A percentile compares a stretch with the other conserved stretches of the same genome.
These are phyloP conservation scores for Pionites leucogaster DNA, from an alignment of 2,113 vertebrate species.

Conservation along the genomic window DNA sequence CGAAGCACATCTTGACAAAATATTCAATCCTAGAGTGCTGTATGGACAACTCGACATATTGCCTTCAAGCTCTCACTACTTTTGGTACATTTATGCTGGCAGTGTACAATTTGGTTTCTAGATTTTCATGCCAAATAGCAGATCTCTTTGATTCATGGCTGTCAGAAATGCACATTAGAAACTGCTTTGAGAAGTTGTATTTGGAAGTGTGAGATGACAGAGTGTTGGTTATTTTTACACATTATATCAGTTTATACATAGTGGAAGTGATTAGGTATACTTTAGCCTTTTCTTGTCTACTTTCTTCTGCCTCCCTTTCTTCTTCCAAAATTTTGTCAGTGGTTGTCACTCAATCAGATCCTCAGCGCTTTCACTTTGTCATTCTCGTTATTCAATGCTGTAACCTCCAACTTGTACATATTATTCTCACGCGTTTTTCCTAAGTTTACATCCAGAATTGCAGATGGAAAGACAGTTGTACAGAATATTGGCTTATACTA, in stretches of 20 bases:
- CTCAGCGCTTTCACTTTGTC: background rate
- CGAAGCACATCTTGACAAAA: constrained; percentile 3
- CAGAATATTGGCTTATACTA: background rate
- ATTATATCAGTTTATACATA: background rate
- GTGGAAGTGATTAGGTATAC: constrained; percentile 28
- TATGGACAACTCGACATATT: constrained; percentile 26
- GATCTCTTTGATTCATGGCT: constrained; percentile 31
- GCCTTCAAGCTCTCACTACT: background rate
- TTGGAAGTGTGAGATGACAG: constrained; percentile 38
- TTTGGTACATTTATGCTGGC: constrained; percentile 35
- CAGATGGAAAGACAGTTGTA: background rate
- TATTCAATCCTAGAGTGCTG: background rate
- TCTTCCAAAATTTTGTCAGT: constrained; percentile 43
- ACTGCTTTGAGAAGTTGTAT: background rate
- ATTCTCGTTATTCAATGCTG: background rate
- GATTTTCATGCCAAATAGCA: constrained; percentile 48
- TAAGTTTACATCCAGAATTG: background rate
- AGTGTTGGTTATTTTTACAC: constrained; percentile 37
- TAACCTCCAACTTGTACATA: background rate
- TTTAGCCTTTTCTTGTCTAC: background rate
- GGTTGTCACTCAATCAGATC: constrained; percentile 23
- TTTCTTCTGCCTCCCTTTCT: background rate
- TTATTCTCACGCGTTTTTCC: background rate
- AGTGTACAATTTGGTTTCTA: constrained; percentile 31
- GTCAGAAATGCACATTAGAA: constrained; percentile 19